Evolutionary conservation across 1,140 invertebrate genomes (phyloP), one percentile per base, ranked within the genome.

Genomic region (Atta texana): DNA sequence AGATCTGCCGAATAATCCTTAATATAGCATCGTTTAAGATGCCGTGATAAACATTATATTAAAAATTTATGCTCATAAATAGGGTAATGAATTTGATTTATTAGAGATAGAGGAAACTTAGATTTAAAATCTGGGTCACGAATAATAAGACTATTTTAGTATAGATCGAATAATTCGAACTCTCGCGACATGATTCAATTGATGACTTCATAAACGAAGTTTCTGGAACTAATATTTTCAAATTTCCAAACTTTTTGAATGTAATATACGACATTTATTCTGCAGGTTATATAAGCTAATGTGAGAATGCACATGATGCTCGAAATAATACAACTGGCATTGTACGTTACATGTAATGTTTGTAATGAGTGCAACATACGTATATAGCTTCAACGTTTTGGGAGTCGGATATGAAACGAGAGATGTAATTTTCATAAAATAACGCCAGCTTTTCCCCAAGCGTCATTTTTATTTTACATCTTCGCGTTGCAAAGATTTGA

Each of bases 371-470:
- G 77, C 78, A 91, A 91, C 91, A 91, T 93, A 91, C 91, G 91
- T 93, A 92, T 91, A 93, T 91, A 85, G 88, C 21, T 34, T 64
- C 81, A 82, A 77, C 78, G 82, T 88, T 91, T 77, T 66, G 74
- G 89, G 75, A 88, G 90, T 77, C 80, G 88, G 76, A 69, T 69
- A 69, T 68, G 16, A 57, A 57, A 89, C 88, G 84, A 85, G 90
- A 85, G 86, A 81, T 94, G 92, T 90, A 94, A 94, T 94, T 94
- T 94, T 94, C 92, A 93, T 94, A 92, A 93, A 94, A 94, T 93
- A 89, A 87, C 85, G 74, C 63, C 71, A 77, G 75, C 82, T 61
- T 16, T 59, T 61, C 12, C 39, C n/a, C 53, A n/a, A 21, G 16
- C 63, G 5, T n/a, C 24, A 69, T 64, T 24, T 82, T 86, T 51